Conservation (phyloP, 2,797 vertebrate genomes). For the Amblyraja radiata region DNA sequence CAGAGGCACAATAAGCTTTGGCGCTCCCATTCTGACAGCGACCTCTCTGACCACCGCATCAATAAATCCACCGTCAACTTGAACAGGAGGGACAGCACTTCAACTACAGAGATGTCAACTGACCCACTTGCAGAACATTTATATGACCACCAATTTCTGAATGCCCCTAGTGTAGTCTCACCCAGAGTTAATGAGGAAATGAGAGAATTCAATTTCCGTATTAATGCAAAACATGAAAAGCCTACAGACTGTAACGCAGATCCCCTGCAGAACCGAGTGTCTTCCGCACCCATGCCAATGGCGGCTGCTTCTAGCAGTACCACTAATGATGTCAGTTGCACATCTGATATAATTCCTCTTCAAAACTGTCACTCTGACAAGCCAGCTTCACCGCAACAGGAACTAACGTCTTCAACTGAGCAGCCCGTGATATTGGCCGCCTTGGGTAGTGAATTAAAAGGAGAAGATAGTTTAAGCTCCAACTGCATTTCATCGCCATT, state of each 20-base stretch:
- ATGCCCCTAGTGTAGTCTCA: neutral
- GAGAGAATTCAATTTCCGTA: neutral
- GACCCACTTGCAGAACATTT: slow-evolving; percentile 11
- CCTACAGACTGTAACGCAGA: neutral
- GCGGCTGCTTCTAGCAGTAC: slow-evolving; percentile 61
- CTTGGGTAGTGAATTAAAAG: slow-evolving; percentile 63
- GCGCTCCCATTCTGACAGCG: slow-evolving; percentile 90
- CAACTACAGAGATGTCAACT: slow-evolving; percentile 61
- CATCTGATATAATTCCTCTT: slow-evolving; percentile 49
- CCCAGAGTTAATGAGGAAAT: slow-evolving; percentile 10
- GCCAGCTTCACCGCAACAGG: slow-evolving; percentile 50
- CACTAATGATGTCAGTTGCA: slow-evolving; percentile 59
- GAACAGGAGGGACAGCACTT: slow-evolving; percentile 69
- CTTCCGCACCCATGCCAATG: slow-evolving; percentile 52
- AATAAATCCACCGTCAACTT: slow-evolving; percentile 64
- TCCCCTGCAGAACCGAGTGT: neutral
- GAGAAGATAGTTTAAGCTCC: slow-evolving; percentile 73
- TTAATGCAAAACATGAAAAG: neutral
- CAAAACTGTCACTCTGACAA: slow-evolving; percentile 55
- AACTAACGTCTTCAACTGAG: slow-evolving; percentile 41
- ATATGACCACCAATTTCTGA: neutral
- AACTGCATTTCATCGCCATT: slow-evolving; percentile 54
- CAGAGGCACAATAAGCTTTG: slow-evolving; percentile 95
- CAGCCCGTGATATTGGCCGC: slow-evolving; percentile 52
- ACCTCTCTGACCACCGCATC: slow-evolving; percentile 79